These are phyloP conservation scores for Ophioderma brevispina DNA, from an alignment of 35 echinoderm and acorn worm genomes.

Conservation along the genomic window DNA sequence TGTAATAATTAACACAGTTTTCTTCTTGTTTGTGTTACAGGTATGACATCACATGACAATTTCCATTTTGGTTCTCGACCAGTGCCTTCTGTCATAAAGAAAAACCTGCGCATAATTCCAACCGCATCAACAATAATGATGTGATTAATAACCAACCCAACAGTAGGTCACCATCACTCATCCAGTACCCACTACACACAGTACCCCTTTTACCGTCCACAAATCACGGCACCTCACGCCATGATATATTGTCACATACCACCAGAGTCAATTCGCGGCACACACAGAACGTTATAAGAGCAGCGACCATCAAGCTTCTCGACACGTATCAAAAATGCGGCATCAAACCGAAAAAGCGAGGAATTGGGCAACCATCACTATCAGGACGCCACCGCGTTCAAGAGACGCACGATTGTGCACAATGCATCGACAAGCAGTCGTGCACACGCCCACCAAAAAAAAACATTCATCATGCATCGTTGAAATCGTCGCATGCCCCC, in stretches of 20 bases:
- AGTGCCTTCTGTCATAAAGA: constrained; percentile 81
- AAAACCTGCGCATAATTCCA: constrained; percentile 46
- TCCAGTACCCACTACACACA: constrained; percentile 34
- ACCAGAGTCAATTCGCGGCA: constrained; percentile 6
- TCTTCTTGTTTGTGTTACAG: constrained; percentile 40
- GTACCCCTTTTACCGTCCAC: constrained; percentile 53
- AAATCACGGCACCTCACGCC: neutral
- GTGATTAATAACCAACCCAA: constrained; percentile 56
- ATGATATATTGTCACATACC: constrained; percentile 8
- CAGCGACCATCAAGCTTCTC: constrained; percentile 77
- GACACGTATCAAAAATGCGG: constrained; percentile 99
- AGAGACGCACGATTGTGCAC: neutral
- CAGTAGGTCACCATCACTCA: constrained; percentile 22
- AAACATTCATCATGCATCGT: constrained; percentile 43
- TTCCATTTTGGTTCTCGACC: constrained; percentile 76
- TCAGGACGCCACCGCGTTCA: constrained; percentile 41
- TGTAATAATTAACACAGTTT: neutral
- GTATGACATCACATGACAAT: constrained; percentile 66
- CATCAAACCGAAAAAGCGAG: constrained; percentile 97
- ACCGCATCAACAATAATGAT: constrained; percentile 64
- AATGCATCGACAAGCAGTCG: neutral
- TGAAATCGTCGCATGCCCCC: no score
- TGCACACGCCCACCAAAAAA: constrained; percentile 26
- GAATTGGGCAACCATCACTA: constrained; percentile 75
- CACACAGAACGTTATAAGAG: constrained; percentile 82